phyloP scores from a whole-genome alignment of 2,888 invertebrate genomes.

The Drosophila nr. perissopoda region DNA sequence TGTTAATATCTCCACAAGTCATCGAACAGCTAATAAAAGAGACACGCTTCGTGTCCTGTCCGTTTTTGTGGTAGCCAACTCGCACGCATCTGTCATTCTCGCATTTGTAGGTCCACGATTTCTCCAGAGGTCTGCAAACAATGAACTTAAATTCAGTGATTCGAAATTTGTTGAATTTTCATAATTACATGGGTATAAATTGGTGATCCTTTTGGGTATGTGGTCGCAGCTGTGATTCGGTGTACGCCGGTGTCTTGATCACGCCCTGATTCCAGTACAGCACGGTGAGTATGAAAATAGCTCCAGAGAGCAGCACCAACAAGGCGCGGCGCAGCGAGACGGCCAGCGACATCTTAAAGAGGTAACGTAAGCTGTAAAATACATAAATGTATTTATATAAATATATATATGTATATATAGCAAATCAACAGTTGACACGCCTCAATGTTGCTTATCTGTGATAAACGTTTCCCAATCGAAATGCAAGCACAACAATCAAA shows the following conservation, averaged over 20 bases:
- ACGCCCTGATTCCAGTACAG: slow-evolving; percentile 88
- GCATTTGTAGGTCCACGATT: slow-evolving; percentile 92
- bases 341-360: slow-evolving; percentile 85
- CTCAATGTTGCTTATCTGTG: slow-evolving; percentile 8
- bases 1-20: slow-evolving; percentile 89
- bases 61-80: slow-evolving; percentile 75
- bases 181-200: slow-evolving; percentile 79
- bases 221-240: slow-evolving; percentile 82
- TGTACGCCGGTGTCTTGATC: slow-evolving; percentile 85
- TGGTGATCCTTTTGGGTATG: slow-evolving; percentile 67
- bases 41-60: slow-evolving; percentile 83
- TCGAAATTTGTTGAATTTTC: neutral
- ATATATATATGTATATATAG: neutral
- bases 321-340: slow-evolving; percentile 87
- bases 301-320: slow-evolving; percentile 86
- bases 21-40: slow-evolving; percentile 91
- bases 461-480: neutral
- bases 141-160: neutral
- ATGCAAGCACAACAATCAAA: slow-evolving; percentile 17
- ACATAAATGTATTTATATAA: slow-evolving; percentile 7
- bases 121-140: slow-evolving; percentile 82
- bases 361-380: slow-evolving; percentile 82
- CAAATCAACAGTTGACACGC: slow-evolving; percentile 34
- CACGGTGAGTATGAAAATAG: slow-evolving; percentile 87
- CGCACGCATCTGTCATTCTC: slow-evolving; percentile 90